Conservation (phyloP, 2,113 vertebrate species). For the Lutjanus erythropterus region DNA sequence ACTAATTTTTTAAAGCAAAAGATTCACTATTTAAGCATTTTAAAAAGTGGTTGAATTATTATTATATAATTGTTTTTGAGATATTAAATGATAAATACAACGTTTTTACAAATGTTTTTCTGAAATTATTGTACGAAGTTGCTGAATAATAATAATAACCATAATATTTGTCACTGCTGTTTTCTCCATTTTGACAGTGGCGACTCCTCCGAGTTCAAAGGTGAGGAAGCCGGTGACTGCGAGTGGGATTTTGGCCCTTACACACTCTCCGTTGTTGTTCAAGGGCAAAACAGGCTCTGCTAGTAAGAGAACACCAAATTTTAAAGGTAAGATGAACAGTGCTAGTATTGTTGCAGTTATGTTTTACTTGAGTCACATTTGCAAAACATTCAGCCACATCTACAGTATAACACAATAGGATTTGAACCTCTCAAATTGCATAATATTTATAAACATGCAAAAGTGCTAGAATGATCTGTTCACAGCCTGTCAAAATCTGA, state of each 20-base stretch:
- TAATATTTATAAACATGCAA: too few species aligned
- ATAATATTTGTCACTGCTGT: neutral
- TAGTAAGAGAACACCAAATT: conserved; percentile 42
- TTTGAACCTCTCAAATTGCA: neutral
- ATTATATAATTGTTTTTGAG: neutral
- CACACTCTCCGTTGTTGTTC: conserved; percentile 92
- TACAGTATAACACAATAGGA: neutral
- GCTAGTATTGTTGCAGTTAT: conserved; percentile 16
- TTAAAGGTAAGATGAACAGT: conserved; percentile 66
- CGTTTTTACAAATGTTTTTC: neutral
- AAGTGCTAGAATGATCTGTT: too few species aligned
- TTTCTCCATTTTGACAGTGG: conserved; percentile 70
- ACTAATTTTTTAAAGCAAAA: neutral
- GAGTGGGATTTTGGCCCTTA: conserved; percentile 92
- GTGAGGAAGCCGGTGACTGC: conserved; percentile 83
- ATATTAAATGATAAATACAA: too few species aligned
- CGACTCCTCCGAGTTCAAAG: conserved; percentile 82
- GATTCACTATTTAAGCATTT: too few species aligned
- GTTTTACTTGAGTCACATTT: neutral
- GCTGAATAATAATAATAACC: neutral
- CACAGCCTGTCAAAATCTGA: neutral
- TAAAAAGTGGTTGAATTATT: neutral
- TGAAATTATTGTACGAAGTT: neutral
- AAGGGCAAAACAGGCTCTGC: conserved; percentile 74
- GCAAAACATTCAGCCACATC: neutral